These are phyloP conservation scores for Phocides pigmalion DNA, from an alignment of 1,140 invertebrate species.

Conservation along the genomic window DNA sequence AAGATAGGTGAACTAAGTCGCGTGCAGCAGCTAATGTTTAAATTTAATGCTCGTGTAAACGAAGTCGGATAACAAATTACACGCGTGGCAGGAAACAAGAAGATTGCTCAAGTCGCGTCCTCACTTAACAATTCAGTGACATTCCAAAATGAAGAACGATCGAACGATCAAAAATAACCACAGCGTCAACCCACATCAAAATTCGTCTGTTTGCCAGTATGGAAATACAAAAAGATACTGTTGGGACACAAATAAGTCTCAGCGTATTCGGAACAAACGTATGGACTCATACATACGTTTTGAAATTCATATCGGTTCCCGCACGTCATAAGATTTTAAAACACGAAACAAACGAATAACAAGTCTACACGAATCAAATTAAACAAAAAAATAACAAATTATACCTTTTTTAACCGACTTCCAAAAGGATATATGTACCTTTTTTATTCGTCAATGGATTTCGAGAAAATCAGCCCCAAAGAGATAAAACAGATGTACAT, in stretches of 20 bases:
- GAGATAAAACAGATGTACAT: slow-evolving; percentile 19
- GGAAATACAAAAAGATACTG: slow-evolving; percentile 50
- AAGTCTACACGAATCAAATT: slow-evolving; percentile 34
- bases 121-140: slow-evolving; percentile 56
- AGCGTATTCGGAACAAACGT: slow-evolving; percentile 42
- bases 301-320: slow-evolving; percentile 48
- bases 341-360: slow-evolving; percentile 35
- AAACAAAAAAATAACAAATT: background rate
- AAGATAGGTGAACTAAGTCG: too few species aligned
- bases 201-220: slow-evolving; percentile 45
- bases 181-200: slow-evolving; percentile 69
- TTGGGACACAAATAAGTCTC: slow-evolving; percentile 36
- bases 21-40: too few species aligned
- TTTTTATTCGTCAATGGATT: slow-evolving; percentile 12
- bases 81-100: slow-evolving; percentile 46
- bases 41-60: slow-evolving; percentile 43
- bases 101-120: slow-evolving; percentile 42
- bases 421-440: too few species aligned
- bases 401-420: too few species aligned
- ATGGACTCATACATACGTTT: slow-evolving; percentile 49
- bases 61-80: slow-evolving; percentile 43
- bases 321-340: slow-evolving; percentile 35
- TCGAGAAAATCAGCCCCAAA: slow-evolving; percentile 16
- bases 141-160: slow-evolving; percentile 52
- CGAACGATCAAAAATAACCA: slow-evolving; percentile 45